These are phyloP conservation scores for Serinus canaria DNA, from an alignment of 2,113 vertebrate genomes.

Conservation along the genomic window DNA sequence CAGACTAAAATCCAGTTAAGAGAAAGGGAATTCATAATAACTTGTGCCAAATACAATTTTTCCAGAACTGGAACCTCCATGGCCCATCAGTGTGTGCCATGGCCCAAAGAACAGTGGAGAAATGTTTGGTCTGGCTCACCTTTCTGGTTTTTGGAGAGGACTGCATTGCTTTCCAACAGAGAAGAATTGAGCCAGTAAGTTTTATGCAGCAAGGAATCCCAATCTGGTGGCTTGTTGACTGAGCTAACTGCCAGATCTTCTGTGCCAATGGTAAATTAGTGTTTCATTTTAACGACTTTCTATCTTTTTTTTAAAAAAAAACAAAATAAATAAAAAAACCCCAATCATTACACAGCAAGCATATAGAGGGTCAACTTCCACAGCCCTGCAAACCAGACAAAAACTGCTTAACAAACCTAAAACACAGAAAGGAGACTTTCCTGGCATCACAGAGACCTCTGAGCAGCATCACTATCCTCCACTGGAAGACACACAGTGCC, in stretches of 20 bases:
- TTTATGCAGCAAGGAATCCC: neutral
- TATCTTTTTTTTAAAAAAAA: neutral
- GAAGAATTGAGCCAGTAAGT: neutral
- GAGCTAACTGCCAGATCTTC: neutral
- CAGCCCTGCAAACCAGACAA: neutral
- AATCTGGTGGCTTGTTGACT: neutral
- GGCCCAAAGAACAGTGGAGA: neutral
- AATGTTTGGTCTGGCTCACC: neutral
- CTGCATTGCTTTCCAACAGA: neutral
- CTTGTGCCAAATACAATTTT: neutral
- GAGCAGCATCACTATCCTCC: neutral
- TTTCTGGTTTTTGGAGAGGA: neutral
- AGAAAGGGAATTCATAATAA: neutral
- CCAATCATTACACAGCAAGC: neutral
- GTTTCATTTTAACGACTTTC: neutral
- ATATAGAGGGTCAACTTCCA: neutral
- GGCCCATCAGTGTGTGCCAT: neutral
- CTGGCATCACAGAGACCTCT: neutral
- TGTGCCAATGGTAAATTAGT: neutral
- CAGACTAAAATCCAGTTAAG: neutral
- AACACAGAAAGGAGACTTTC: neutral
- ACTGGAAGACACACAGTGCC: neutral
- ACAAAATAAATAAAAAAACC: neutral
- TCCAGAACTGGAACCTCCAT: neutral
- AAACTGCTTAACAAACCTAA: neutral